Base-by-base conservation (phyloP, 2,888 invertebrate genomes). In the Ectemnius continuus region DNA sequence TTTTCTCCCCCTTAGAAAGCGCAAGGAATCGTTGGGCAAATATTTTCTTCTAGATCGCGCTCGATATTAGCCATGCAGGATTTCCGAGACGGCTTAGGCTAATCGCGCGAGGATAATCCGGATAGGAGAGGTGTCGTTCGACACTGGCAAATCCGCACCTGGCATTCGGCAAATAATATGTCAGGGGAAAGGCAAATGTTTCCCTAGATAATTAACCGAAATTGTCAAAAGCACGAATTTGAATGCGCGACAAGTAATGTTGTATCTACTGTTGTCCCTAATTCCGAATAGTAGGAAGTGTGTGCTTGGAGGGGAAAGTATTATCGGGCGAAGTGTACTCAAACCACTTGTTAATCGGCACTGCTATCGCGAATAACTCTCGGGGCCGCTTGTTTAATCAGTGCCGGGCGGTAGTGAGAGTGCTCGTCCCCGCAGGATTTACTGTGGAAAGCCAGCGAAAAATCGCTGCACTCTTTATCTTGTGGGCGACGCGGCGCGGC, bases 111-210 rank as follows among this genome's bases (percentile, higher is more conserved):
- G 56, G 62, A 63, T 75, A 66, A 75, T 75, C 62, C 62, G 65
- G 23, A 14, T 20, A 52, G 18, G 20, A 45, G 56, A 11, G 6
- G 26, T 59, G 23, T 26, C 16, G 52, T 14, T 14, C 14, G 52
- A 16, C 16, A 52, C 52, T 52, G 14, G 52, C 52, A 14, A 45
- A 13, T 59, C 52, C 23, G 60, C 81, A 81, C 71, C 81, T 81
- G 76, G 76, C 76, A 71, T 67, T 71, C 57, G 61, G 71, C 61
- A 81, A 81, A 81, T 60, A 81, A 81, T 60, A 67, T 36, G 11
- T 64, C 64, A 28, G 23, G 56, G 62, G 66, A 73, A 81, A 79
- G 79, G 76, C 73, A 81, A 78, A 81, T 79, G 60, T 64, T 56
- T 74, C 58, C 62, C 57, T 46, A 67, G 64, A 65, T 58, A 64